Evolutionary conservation across 64 coral and sea anemone species (phyloP).

Genomic region (Trachythela sp.): DNA sequence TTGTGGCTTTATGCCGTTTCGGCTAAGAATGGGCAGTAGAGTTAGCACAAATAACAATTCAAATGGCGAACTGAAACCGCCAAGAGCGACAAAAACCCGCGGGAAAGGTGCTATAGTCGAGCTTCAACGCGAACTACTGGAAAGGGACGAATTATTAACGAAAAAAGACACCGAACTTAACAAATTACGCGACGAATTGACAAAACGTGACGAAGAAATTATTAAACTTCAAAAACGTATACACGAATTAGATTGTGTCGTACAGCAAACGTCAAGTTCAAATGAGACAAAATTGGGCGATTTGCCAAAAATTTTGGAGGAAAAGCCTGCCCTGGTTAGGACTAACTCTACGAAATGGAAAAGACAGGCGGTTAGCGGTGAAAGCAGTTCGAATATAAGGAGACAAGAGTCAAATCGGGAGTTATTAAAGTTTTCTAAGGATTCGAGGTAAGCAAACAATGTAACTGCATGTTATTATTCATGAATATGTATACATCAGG

Average conservation of each 20-base stretch:
- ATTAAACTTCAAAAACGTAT: slow-evolving; percentile 78
- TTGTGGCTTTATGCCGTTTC: background rate
- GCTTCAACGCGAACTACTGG: slow-evolving; percentile 60
- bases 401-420: slow-evolving; percentile 76
- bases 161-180: slow-evolving; percentile 77
- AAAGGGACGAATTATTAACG: slow-evolving; percentile 87
- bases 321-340: background rate
- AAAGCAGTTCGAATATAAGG: slow-evolving; percentile 70
- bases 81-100: background rate
- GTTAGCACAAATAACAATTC: slow-evolving; percentile 1
- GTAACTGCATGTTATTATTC: background rate
- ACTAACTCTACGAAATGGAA: slow-evolving; percentile 39
- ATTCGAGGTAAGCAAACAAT: slow-evolving; percentile 68
- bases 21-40: background rate
- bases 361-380: slow-evolving; percentile 84
- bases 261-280: slow-evolving; percentile 63
- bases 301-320: slow-evolving; percentile 68
- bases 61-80: background rate
- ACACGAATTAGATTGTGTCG: slow-evolving; percentile 91
- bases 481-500: too few relatives aligned
- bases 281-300: slow-evolving; percentile 43
- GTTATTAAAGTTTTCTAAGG: slow-evolving; percentile 73
- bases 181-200: slow-evolving; percentile 53
- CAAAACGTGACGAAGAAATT: slow-evolving; percentile 77
- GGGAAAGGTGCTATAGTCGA: background rate